These are phyloP conservation scores for Amaurobius ferox DNA, from an alignment of 2,888 invertebrate genomes.

Conservation along the genomic window DNA sequence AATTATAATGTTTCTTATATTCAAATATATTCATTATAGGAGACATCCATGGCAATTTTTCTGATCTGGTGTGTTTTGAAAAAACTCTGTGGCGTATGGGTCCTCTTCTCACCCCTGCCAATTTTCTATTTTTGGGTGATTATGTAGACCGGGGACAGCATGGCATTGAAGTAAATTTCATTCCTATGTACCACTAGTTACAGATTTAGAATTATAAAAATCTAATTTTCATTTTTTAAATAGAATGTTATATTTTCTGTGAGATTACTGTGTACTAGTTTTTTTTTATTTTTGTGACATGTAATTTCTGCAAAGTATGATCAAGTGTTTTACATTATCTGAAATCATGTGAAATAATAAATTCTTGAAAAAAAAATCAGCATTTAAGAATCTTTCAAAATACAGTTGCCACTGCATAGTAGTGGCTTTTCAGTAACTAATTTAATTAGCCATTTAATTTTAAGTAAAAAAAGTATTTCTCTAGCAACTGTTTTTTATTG, in stretches of 20 bases:
- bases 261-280: neutral
- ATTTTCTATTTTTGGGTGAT: constrained; percentile 85
- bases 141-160: constrained; percentile 86
- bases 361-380: too few relatives aligned
- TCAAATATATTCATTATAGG: constrained; percentile 78
- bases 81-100: constrained; percentile 84
- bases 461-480: too few relatives aligned
- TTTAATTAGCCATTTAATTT: too few relatives aligned
- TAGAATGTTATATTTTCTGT: neutral
- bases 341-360: too few relatives aligned
- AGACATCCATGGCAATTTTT: constrained; percentile 86
- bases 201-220: neutral
- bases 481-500: too few relatives aligned
- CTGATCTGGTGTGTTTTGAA: constrained; percentile 84
- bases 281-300: neutral
- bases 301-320: too few relatives aligned
- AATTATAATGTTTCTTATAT: neutral
- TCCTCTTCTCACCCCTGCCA: constrained; percentile 82
- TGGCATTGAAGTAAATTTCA: constrained; percentile 81
- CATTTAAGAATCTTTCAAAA: too few relatives aligned
- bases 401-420: too few relatives aligned
- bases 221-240: neutral
- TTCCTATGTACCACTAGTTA: neutral
- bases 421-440: too few relatives aligned
- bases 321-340: too few relatives aligned